Evolutionary conservation across 2,888 invertebrate species (phyloP), one percentile per base, ranked within the genome.

Genomic region (Cyclophora punctaria): DNA sequence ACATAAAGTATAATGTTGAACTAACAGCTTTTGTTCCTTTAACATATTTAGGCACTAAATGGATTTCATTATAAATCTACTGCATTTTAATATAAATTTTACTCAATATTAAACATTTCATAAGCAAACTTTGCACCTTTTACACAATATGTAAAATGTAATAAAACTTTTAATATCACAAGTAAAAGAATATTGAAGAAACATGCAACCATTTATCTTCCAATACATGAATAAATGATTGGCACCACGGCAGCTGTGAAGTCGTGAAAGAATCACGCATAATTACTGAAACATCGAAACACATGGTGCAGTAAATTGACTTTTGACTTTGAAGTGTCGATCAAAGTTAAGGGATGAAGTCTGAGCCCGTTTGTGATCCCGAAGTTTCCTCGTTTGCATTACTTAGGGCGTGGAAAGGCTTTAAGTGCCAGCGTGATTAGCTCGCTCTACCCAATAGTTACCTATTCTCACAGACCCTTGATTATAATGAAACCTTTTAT

Each of bases 301-400:
- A 63, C 58, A 59, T 58, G 62, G 56, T 68, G 69, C 66, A 72
- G 64, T 64, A 61, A 71, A 71, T 71, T 71, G 71, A 65, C 67
- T 74, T 69, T 67, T 67, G 75, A 75, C 77, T 82, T 80, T 75
- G 72, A 80, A 83, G 80, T 77, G 77, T 73, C 76, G 77, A 79
- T 83, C 79, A 78, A 83, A 82, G 80, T 81, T 76, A 75, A 71
- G 70, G 74, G 76, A 77, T 74, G 73, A 69, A 79, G 75, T 74
- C 73, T 71, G 71, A 73, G 71, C 71, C 71, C 73, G 75, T 82
- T 80, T 77, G 77, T 72, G 75, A 77, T 76, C 74, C 68, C 70
- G 64, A 83, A 84, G 77, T 83, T 83, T 80, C 69, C 78, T 83
- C 80, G 80, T 86, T 83, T 83, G 78, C 80, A 83, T 84, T 73